phyloP scores from a whole-genome alignment of 2,888 invertebrate genomes.

The Athalia cordata region DNA sequence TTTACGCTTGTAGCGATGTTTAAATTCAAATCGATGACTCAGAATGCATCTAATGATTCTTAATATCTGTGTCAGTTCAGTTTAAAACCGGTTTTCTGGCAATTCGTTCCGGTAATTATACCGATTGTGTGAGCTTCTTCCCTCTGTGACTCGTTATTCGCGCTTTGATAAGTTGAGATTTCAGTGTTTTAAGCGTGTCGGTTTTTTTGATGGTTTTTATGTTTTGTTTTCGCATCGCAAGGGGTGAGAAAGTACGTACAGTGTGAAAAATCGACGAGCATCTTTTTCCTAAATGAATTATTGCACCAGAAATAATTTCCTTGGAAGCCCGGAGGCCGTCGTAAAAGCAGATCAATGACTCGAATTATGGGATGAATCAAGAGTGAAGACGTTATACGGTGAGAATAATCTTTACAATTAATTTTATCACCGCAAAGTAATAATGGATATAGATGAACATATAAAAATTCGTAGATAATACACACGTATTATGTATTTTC shows the following conservation, averaged over 20 bases:
- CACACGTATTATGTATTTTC: neutral
- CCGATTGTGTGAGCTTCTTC: too few species aligned
- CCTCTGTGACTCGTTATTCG: too few species aligned
- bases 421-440: neutral
- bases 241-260: neutral
- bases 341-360: conserved; percentile 20
- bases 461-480: neutral
- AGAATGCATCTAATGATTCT: too few species aligned
- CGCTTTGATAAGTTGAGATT: too few species aligned
- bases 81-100: too few species aligned
- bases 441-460: neutral
- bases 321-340: neutral
- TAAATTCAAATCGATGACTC: too few species aligned
- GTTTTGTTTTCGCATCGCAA: neutral
- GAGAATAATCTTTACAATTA: neutral
- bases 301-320: conserved; percentile 1
- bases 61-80: too few species aligned
- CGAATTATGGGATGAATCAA: conserved; percentile 10
- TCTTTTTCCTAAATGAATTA: neutral
- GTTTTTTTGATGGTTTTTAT: neutral
- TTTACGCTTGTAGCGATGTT: too few species aligned
- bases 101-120: too few species aligned
- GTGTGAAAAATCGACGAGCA: neutral
- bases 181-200: too few species aligned
- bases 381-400: neutral